Conservation (phyloP, 2,888 invertebrate genomes). For the Nomada hirtipes region DNA sequence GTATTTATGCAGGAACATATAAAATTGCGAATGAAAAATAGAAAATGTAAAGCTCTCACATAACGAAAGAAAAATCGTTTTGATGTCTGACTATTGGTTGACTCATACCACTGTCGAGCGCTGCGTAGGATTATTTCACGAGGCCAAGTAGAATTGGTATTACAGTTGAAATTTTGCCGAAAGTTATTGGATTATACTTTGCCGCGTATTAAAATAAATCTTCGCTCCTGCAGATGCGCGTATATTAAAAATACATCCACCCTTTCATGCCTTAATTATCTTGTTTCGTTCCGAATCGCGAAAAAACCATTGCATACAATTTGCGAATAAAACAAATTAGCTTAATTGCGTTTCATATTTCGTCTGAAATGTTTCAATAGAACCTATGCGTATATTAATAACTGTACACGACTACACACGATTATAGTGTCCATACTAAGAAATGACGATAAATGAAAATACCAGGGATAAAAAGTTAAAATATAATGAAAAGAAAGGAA, state of each 20-base stretch:
- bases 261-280: neutral
- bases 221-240: too few species aligned
- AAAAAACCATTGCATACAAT: too few species aligned
- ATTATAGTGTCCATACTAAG: too few species aligned
- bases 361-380: too few species aligned
- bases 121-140: neutral
- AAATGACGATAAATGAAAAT: neutral
- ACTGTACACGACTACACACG: too few species aligned
- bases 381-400: too few species aligned
- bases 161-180: neutral
- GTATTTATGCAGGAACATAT: neutral
- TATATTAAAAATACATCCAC: neutral
- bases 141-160: neutral
- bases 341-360: too few species aligned
- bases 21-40: neutral
- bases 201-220: neutral
- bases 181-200: neutral
- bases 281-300: too few species aligned
- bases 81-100: conserved; percentile 33
- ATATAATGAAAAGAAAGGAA: neutral
- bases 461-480: neutral
- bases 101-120: conserved; percentile 38
- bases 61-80: neutral
- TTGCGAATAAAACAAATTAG: too few species aligned
- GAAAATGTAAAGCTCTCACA: neutral